phyloP scores from a whole-genome alignment of 2,888 invertebrate genomes.

The Sipha maydis region DNA sequence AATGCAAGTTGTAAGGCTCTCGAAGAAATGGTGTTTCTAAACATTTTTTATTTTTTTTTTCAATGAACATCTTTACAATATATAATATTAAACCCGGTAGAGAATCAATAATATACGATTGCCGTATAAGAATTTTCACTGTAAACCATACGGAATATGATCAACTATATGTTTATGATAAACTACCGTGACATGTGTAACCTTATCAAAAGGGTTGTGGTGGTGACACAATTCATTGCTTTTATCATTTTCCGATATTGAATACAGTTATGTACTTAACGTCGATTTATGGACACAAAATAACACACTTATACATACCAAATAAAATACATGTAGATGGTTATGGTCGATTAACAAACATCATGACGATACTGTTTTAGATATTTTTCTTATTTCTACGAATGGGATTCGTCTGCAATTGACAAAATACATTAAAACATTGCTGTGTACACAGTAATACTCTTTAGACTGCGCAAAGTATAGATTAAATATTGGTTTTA shows the following conservation, averaged over 20 bases:
- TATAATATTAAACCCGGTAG: background rate
- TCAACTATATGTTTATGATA: constrained; percentile 21
- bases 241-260: constrained; percentile 16
- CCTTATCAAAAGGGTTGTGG: constrained; percentile 35
- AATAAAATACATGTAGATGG: background rate
- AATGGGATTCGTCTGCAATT: background rate
- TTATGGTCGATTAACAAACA: constrained; percentile 15
- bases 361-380: background rate
- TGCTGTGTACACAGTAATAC: background rate
- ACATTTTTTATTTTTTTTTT: background rate
- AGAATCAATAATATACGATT: constrained; percentile 1
- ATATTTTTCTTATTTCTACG: background rate
- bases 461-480: background rate
- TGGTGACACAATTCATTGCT: constrained; percentile 40
- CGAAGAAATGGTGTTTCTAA: background rate
- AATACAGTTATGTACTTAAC: background rate
- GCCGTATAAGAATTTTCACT: background rate
- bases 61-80: background rate
- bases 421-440: background rate
- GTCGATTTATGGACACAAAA: constrained; percentile 40
- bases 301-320: constrained; percentile 7
- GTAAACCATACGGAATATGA: constrained; percentile 7
- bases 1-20: background rate
- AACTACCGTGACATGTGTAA: constrained; percentile 41
- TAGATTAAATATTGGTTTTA: background rate